Base-by-base conservation (phyloP, 2,797 vertebrate genomes). In the Sebastes matsubarae region DNA sequence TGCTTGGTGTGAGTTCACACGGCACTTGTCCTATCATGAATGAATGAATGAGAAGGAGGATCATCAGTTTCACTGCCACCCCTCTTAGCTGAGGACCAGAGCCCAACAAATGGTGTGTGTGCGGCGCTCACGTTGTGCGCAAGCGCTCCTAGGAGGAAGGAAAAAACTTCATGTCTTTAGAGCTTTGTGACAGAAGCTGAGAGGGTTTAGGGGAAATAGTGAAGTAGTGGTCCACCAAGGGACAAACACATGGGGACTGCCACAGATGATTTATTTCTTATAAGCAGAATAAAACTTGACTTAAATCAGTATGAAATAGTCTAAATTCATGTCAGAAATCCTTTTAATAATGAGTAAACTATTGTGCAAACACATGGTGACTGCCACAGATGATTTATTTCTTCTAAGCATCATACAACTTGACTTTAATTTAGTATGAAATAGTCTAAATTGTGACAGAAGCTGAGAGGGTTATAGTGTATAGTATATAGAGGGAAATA, bases 121-220 rank as follows among this genome's bases (percentile, higher is more conserved):
- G 60, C 80, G 79, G 85, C 75, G 79, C 81, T 83, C 81, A 32
- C 82, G 83, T 76, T 90, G 87, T 90, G 93, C 93, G 94, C 89
- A 94, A 88, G 94, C 92, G 93, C 94, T 90, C 77, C 82, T 18
- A 6, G 38, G 74, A 59, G 12, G 78, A 59, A 59, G 50, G 38
- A 61, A 69, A 74, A 67, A 68, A 91, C 87, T 92, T 90, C 84
- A 74, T 50, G 80, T 88, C 68, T 87, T 55, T 55, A 16, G 61
- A 72, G 52, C 24, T 27, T 42, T 34, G 61, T 79, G 71, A 77
- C 24, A 65, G 27, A 61, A 73, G 75, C 22, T 13, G 25, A 25
- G 14, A 36, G 42, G 14, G 22, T 67, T 34, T 38, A 38, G 12
- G 60, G 22, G 1, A 61, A 68, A 68, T 46, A 38, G 22, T 29